A percentile compares a stretch with the other conserved stretches of the same genome.
These are phyloP conservation scores for Unio pictorum DNA, from an alignment of 2,888 invertebrate genomes.

Conservation along the genomic window DNA sequence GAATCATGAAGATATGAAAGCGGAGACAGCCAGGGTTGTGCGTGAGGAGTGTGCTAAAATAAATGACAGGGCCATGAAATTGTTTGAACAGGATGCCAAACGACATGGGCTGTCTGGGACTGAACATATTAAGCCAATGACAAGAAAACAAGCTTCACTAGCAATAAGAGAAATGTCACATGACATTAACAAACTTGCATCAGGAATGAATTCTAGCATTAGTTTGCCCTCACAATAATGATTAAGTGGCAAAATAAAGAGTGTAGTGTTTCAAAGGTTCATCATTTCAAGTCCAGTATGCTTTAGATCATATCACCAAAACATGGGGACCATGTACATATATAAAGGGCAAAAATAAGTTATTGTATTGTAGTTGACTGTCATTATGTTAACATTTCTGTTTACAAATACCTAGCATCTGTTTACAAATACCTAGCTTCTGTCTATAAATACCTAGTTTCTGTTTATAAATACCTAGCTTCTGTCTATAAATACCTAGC, in stretches of 20 bases:
- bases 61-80: constrained; percentile 23
- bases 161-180: constrained; percentile 20
- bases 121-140: constrained; percentile 21
- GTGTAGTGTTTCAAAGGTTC: not conserved
- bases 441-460: too few species aligned
- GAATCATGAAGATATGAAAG: constrained; percentile 29
- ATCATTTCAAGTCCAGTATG: not conserved
- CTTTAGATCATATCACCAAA: not conserved
- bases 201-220: constrained; percentile 4
- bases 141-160: constrained; percentile 16
- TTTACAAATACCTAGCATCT: too few species aligned
- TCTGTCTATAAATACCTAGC: too few species aligned
- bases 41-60: constrained; percentile 33
- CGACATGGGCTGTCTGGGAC: constrained; percentile 18
- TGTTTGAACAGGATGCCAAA: constrained; percentile 32
- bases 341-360: too few species aligned
- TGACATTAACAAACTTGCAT: constrained; percentile 25
- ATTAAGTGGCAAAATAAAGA: not conserved
- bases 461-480: too few species aligned
- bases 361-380: too few species aligned
- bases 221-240: not conserved
- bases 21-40: constrained; percentile 23
- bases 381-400: too few species aligned
- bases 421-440: too few species aligned
- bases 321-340: not conserved